These are phyloP conservation scores for Caenorhabditis sp. DNA, from an alignment of 2,888 invertebrate species.

Conservation along the genomic window DNA sequence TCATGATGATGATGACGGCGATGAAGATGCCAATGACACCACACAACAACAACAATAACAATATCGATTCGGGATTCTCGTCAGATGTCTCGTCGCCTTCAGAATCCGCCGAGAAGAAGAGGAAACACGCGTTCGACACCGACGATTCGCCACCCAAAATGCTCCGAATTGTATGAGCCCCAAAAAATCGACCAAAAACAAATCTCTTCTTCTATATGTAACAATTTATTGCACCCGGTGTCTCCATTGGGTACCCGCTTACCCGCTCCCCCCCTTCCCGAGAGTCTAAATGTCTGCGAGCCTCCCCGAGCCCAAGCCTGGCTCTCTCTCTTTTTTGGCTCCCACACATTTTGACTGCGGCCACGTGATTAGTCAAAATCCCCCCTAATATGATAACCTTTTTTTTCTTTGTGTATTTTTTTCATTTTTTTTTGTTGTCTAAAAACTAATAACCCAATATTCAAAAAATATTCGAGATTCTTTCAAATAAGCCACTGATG, in stretches of 20 bases:
- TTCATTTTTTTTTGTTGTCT: neutral
- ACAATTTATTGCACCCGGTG: conserved; percentile 9
- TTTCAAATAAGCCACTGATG: neutral
- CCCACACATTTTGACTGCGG: neutral
- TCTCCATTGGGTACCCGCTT: neutral
- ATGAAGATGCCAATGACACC: conserved; percentile 28
- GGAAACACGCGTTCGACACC: conserved; percentile 9
- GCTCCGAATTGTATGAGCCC: conserved; percentile 5
- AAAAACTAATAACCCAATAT: neutral
- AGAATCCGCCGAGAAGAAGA: conserved; percentile 24
- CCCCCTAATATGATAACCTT: conserved; percentile 4
- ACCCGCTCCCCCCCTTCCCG: conserved; percentile 10
- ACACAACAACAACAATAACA: too few species aligned
- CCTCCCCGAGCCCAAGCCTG: conserved; percentile 6
- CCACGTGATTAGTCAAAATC: conserved; percentile 37
- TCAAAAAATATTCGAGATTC: neutral
- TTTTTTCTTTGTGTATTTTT: neutral
- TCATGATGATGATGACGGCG: neutral
- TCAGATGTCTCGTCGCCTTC: conserved; percentile 42
- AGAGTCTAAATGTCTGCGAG: conserved; percentile 34
- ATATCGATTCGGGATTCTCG: conserved; percentile 48
- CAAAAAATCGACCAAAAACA: neutral
- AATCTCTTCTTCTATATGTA: neutral
- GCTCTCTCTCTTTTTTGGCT: neutral
- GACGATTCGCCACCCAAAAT: conserved; percentile 36